Evolutionary conservation across 2,888 invertebrate species (phyloP), one percentile per base, ranked within the genome.

Genomic region (Eumerus sabulonum): DNA sequence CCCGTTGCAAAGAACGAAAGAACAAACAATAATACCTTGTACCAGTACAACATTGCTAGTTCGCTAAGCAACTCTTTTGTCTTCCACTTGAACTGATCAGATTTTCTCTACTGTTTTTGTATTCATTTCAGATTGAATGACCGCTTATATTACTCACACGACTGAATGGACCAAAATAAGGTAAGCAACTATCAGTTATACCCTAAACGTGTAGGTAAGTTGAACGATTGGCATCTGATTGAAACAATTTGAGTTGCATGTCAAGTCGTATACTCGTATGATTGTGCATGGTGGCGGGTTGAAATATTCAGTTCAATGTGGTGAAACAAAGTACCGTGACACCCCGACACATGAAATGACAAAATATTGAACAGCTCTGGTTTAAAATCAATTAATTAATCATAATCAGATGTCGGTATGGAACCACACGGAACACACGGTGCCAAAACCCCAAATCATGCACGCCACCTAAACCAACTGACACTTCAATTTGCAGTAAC

Each of bases 401-500:
- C 79, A 79, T 74, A 79, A 79, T 79, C 79, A 64, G 59, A 73
- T 68, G 73, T 51, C 54, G 54, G 68, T 59, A 27, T 36, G 14
- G 40, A 77, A 62, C 66, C 73, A 68, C 64, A 4, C 27, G 73
- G 73, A 60, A 74, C 73, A 67, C 64, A 27, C 66, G 67, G 77
- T 73, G 79, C 64, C 27, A 73, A 79, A 60, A 74, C 73, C 68
- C 64, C 59, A 74, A 73, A 68, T 79, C 73, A 73, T 73, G 79
- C 59, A 62, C 54, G 18, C 54, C 42, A n/a, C 48, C 17, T 40
- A 5, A 12, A 12, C 13, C 40, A 45, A 67, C 79, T 79, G 73
- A 79, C 79, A 79, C 79, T 79, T 79, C 79, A 79, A 73, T 79
- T 79, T 79, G 73, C 79, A 79, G 73, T 74, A 64, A 54, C 59